These are phyloP conservation scores for Ophion obscuratus DNA, from an alignment of 2,888 invertebrate species.

Conservation along the genomic window DNA sequence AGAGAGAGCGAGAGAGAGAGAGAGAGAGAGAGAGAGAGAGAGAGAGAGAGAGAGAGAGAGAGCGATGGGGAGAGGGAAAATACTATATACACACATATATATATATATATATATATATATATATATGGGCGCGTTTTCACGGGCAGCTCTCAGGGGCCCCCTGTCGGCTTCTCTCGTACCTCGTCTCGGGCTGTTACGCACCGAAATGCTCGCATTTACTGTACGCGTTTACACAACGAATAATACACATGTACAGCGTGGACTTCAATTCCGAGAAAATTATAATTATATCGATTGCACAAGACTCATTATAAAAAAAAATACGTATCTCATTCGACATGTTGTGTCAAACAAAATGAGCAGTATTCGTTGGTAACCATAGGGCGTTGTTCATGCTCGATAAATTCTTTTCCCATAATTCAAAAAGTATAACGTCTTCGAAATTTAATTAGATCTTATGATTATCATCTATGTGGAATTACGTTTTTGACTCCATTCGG, in stretches of 20 bases:
- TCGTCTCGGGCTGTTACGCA: slow-evolving; percentile 57
- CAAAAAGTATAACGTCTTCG: no score
- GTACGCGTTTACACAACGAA: slow-evolving; percentile 18
- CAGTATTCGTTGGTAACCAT: no score
- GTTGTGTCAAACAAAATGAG: no score
- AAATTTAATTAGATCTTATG: no score
- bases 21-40: slow-evolving; percentile 58
- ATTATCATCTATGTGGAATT: no score
- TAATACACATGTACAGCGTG: background rate
- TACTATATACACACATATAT: no score
- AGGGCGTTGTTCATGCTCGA: no score
- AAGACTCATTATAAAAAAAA: background rate
- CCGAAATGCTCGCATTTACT: slow-evolving; percentile 54
- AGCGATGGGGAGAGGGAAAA: slow-evolving; percentile 22
- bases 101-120: no score
- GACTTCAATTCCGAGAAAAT: slow-evolving; percentile 11
- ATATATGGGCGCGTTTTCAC: slow-evolving; percentile 57
- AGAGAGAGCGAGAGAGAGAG: slow-evolving; percentile 20
- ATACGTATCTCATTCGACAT: no score
- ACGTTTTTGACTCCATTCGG: no score
- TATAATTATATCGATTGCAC: slow-evolving; percentile 3
- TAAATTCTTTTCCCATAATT: no score
- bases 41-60: slow-evolving; percentile 42
- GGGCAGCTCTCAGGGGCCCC: slow-evolving; percentile 51
- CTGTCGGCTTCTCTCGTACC: slow-evolving; percentile 60